A percentile compares a stretch with the other conserved stretches of the same genome.
Evolutionary conservation across 2,888 invertebrate genomes (phyloP).

Genomic region (Tholera decimalis): DNA sequence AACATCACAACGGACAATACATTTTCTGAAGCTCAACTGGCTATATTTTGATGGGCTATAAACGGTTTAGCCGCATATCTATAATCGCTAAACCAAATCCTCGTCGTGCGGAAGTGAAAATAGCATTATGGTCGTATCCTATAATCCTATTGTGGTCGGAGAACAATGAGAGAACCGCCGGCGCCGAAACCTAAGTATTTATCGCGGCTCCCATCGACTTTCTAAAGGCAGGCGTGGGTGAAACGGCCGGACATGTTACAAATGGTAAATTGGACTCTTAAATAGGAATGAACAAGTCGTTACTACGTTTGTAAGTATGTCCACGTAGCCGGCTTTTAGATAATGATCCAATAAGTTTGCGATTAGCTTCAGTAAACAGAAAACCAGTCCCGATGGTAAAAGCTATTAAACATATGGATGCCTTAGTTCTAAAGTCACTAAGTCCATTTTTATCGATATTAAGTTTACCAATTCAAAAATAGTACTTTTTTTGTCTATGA

Average conservation of each 20-base stretch:
- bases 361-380: constrained; percentile 32
- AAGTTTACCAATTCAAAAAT: too few relatives aligned
- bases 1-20: constrained; percentile 31
- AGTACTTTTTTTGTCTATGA: too few relatives aligned
- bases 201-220: constrained; percentile 74
- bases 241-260: constrained; percentile 69
- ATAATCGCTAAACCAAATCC: constrained; percentile 54
- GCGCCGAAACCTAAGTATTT: constrained; percentile 73
- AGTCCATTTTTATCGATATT: too few relatives aligned
- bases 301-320: constrained; percentile 55
- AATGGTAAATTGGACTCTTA: constrained; percentile 69
- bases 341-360: constrained; percentile 58
- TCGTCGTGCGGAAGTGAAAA: constrained; percentile 72
- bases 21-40: constrained; percentile 13
- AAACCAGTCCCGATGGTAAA: constrained; percentile 10
- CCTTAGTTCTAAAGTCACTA: too few relatives aligned
- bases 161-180: constrained; percentile 72
- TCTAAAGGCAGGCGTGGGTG: constrained; percentile 80
- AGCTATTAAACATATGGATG: background rate
- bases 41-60: constrained; percentile 32
- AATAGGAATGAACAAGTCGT: constrained; percentile 63
- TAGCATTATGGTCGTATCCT: constrained; percentile 67
- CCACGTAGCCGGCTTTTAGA: constrained; percentile 48
- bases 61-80: constrained; percentile 42
- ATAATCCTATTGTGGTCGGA: constrained; percentile 77